A percentile compares a stretch with the other conserved stretches of the same genome.
phyloP scores from a whole-genome alignment of 2,797 vertebrate species.

The Eulemur coronatus region DNA sequence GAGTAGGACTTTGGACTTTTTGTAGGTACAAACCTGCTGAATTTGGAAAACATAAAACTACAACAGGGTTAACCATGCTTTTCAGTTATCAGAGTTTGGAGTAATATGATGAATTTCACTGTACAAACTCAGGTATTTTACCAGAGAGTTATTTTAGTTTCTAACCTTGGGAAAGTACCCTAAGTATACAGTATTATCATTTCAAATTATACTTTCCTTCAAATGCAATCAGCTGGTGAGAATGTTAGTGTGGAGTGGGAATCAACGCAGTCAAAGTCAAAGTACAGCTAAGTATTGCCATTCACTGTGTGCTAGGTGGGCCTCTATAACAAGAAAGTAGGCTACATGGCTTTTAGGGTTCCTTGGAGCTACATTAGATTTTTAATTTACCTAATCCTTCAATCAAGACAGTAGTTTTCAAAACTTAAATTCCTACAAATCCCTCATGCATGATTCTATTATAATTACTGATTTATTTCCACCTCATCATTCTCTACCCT shows the following conservation, averaged over 20 bases:
- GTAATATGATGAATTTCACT: neutral
- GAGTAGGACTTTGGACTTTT: neutral
- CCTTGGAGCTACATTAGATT: neutral
- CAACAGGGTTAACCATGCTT: neutral
- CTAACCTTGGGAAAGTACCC: neutral
- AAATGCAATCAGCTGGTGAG: neutral
- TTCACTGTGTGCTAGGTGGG: neutral
- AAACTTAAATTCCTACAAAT: slow-evolving; percentile 9
- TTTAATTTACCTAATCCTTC: slow-evolving; percentile 7
- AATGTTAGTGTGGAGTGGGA: neutral
- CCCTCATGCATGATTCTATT: neutral
- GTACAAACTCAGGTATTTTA: slow-evolving; percentile 25
- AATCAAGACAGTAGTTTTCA: neutral
- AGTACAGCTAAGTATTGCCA: neutral
- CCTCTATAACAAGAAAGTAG: neutral
- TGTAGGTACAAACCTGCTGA: neutral
- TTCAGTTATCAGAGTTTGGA: neutral
- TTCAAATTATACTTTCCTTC: slow-evolving; percentile 17
- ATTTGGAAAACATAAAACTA: slow-evolving; percentile 10
- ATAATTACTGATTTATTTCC: neutral
- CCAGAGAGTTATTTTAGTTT: neutral
- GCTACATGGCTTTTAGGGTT: neutral
- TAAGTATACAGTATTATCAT: neutral
- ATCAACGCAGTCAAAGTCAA: neutral
- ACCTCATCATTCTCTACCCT: neutral